These are phyloP conservation scores for Zosterops borbonicus DNA, from an alignment of 2,113 vertebrate genomes.

Conservation along the genomic window DNA sequence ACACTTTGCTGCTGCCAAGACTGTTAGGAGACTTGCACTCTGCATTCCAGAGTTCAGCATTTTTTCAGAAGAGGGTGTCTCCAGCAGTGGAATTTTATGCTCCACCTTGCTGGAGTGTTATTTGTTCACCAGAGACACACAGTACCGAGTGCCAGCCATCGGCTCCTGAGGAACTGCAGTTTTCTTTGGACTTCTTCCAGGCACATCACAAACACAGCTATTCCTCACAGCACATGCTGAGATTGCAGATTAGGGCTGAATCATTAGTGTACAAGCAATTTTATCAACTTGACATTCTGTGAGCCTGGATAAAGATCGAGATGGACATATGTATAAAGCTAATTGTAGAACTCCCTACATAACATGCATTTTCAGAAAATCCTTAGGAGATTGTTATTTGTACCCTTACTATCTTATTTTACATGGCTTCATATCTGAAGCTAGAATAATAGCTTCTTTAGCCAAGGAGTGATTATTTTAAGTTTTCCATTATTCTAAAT, in stretches of 20 bases:
- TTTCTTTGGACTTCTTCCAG: slow-evolving; percentile 41
- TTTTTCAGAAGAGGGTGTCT: neutral
- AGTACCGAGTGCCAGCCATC: neutral
- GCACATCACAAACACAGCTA: neutral
- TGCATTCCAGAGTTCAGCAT: neutral
- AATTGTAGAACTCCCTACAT: neutral
- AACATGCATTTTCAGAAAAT: neutral
- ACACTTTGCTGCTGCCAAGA: neutral
- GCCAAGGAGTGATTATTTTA: neutral
- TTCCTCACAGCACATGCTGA: neutral
- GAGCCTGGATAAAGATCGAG: neutral
- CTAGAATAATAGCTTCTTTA: neutral
- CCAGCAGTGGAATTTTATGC: neutral
- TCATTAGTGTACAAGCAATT: neutral
- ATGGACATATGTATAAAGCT: neutral
- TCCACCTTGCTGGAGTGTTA: rapidly evolving
- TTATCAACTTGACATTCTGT: neutral
- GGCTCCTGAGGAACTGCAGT: neutral
- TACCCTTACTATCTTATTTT: neutral
- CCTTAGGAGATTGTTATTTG: neutral
- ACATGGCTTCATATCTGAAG: neutral
- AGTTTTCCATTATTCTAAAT: neutral
- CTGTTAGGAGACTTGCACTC: neutral
- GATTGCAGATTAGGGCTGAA: slow-evolving; percentile 2
- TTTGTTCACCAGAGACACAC: neutral